Evolutionary conservation across 2,113 vertebrate species (phyloP).

Genomic region (Misgurnus anguillicaudatus): DNA sequence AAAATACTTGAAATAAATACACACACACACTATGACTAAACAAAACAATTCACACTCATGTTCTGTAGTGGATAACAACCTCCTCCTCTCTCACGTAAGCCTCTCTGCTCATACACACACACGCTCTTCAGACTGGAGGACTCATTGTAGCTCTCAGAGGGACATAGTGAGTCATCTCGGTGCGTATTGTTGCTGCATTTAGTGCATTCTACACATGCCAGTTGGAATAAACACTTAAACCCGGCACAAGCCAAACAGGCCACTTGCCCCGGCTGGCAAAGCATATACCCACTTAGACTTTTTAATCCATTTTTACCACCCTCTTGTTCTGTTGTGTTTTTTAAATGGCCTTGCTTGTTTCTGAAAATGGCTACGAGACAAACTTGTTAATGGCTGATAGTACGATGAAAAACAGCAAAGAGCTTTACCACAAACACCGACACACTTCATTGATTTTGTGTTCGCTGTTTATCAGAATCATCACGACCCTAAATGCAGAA

Average conservation of each 20-base stretch:
- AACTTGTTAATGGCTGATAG: neutral
- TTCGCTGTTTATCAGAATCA: slow-evolving; percentile 71
- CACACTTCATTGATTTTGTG: neutral
- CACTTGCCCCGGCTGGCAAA: slow-evolving; percentile 40
- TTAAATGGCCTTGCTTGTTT: slow-evolving; percentile 31
- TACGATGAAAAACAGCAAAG: neutral
- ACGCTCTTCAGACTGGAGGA: slow-evolving; percentile 43
- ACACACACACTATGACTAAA: slow-evolving; percentile 15
- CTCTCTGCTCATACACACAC: slow-evolving; percentile 21
- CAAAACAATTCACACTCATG: slow-evolving; percentile 51
- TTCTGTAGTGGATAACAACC: slow-evolving; percentile 47
- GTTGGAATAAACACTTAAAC: slow-evolving; percentile 52
- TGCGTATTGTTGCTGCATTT: slow-evolving; percentile 51
- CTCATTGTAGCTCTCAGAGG: slow-evolving; percentile 52
- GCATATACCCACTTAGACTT: slow-evolving; percentile 30
- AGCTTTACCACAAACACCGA: neutral
- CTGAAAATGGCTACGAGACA: slow-evolving; percentile 20
- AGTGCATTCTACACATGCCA: slow-evolving; percentile 51
- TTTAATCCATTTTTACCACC: slow-evolving; percentile 46
- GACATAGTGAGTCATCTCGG: slow-evolving; percentile 51
- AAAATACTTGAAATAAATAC: slow-evolving; percentile 30
- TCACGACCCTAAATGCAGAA: slow-evolving; percentile 73
- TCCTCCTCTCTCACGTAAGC: slow-evolving; percentile 44
- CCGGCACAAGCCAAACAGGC: slow-evolving; percentile 42
- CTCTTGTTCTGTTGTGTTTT: slow-evolving; percentile 32